phyloP scores from a whole-genome alignment of 2,888 invertebrate species.

The Heliothis peltigera region DNA sequence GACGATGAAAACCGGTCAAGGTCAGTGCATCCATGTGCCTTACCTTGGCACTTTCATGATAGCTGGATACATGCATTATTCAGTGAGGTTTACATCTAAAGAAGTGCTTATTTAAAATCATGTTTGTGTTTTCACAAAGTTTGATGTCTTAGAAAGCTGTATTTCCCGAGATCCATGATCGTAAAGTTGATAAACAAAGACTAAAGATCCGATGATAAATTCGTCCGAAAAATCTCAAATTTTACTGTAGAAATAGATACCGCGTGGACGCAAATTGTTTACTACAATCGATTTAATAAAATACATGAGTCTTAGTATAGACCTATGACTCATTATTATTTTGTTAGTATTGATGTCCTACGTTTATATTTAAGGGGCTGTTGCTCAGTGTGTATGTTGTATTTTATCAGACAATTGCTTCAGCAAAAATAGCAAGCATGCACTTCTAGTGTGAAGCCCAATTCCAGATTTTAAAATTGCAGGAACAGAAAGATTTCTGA shows the following conservation, averaged over 20 bases:
- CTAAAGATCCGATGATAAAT: constrained; percentile 36
- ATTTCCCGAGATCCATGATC: constrained; percentile 42
- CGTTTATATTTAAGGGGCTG: constrained; percentile 9
- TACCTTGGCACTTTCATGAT: constrained; percentile 37
- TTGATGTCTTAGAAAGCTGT: constrained; percentile 52
- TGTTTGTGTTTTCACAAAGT: constrained; percentile 46
- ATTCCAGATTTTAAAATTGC: constrained; percentile 2
- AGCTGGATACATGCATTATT: constrained; percentile 40
- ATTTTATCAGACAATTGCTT: too few relatives aligned
- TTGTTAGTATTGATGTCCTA: constrained; percentile 17
- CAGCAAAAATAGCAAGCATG: not conserved
- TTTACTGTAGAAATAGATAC: constrained; percentile 35
- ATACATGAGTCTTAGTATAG: constrained; percentile 32
- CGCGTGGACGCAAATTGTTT: constrained; percentile 33
- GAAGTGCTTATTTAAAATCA: constrained; percentile 44
- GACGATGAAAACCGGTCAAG: constrained; percentile 77
- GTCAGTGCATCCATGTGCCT: constrained; percentile 66
- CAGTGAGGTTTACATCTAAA: constrained; percentile 29
- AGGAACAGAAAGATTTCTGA: too few relatives aligned
- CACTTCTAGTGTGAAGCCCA: constrained; percentile 1
- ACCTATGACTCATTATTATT: constrained; percentile 32
- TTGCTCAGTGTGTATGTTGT: too few relatives aligned
- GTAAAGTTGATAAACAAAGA: constrained; percentile 53
- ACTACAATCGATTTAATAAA: constrained; percentile 47
- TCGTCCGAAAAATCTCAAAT: constrained; percentile 38